Conservation (phyloP, 2,797 vertebrate species). For the Anniella stebbinsi region DNA sequence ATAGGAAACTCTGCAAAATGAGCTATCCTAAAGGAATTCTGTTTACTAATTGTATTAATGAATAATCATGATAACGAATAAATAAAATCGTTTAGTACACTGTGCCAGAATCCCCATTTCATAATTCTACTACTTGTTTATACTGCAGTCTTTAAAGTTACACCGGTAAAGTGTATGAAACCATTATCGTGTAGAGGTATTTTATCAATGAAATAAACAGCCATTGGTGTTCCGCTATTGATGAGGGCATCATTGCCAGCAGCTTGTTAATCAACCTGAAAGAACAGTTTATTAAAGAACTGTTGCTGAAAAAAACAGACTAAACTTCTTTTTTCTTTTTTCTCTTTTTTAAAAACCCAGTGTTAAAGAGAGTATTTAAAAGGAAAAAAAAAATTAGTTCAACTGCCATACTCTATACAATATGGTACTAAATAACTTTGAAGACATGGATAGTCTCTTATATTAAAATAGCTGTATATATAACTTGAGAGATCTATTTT, state of each 20-base stretch:
- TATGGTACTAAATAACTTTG: neutral
- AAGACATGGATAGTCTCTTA: neutral
- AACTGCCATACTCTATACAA: accelerated
- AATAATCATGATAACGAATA: neutral
- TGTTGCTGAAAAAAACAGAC: neutral
- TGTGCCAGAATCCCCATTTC: constrained; percentile 60
- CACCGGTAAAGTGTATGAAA: constrained; percentile 26
- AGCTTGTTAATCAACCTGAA: neutral
- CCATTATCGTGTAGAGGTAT: constrained; percentile 43
- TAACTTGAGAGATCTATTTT: neutral
- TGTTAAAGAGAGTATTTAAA: neutral
- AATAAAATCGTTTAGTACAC: constrained; percentile 35
- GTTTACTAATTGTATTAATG: neutral
- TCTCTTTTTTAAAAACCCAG: too few species aligned
- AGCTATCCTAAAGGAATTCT: constrained; percentile 42
- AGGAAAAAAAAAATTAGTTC: accelerated
- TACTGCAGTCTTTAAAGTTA: constrained; percentile 52
- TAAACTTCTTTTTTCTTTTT: neutral
- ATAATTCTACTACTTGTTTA: constrained; percentile 36
- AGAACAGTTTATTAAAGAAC: neutral
- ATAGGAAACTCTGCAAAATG: constrained; percentile 51
- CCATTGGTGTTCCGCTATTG: neutral
- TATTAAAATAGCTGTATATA: neutral
- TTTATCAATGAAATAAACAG: constrained; percentile 45
- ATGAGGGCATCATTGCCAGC: neutral